Evolutionary conservation across 2,113 vertebrate species (phyloP).

Genomic region (Proterorhinus semilunaris): DNA sequence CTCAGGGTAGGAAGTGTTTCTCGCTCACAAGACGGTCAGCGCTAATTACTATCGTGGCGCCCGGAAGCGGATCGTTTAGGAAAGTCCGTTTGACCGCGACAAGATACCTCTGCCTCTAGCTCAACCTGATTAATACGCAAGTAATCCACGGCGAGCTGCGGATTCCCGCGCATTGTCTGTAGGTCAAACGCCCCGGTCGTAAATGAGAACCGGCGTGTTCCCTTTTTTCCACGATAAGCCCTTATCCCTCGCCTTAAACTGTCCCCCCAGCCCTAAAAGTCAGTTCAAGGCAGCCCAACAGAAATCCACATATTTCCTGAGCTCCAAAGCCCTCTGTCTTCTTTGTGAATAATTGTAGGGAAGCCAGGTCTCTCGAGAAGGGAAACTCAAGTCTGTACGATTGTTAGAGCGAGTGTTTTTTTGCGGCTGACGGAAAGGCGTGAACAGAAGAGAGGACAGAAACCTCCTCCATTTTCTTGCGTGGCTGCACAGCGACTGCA

Average conservation of each 20-base stretch:
- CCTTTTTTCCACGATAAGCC: too few species aligned
- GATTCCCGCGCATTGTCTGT: too few species aligned
- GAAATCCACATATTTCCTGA: neutral
- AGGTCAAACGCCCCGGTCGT: too few species aligned
- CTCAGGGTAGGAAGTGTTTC: slow-evolving; percentile 10
- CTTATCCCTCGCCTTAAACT: neutral
- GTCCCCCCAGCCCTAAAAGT: neutral
- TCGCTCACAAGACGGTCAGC: slow-evolving; percentile 17
- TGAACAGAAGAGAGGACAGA: slow-evolving; percentile 41
- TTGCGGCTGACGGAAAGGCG: slow-evolving; percentile 17
- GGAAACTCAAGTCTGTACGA: slow-evolving; percentile 17
- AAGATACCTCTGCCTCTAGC: neutral
- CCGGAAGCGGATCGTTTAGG: slow-evolving; percentile 31
- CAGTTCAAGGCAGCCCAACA: neutral
- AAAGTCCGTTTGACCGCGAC: slow-evolving; percentile 29
- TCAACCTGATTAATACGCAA: slow-evolving; percentile 31
- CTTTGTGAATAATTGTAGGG: slow-evolving; percentile 5
- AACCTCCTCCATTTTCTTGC: slow-evolving; percentile 46
- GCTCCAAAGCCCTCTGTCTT: neutral
- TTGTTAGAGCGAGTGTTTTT: slow-evolving; percentile 11
- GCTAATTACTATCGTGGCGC: slow-evolving; percentile 36
- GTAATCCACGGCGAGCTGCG: slow-evolving; percentile 31
- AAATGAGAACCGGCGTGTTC: too few species aligned
- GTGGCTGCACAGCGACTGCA: slow-evolving; percentile 43
- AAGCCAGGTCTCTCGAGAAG: slow-evolving; percentile 12